These are phyloP conservation scores for Synanthedon tipuliformis DNA, from an alignment of 2,888 invertebrate genomes.

Conservation along the genomic window DNA sequence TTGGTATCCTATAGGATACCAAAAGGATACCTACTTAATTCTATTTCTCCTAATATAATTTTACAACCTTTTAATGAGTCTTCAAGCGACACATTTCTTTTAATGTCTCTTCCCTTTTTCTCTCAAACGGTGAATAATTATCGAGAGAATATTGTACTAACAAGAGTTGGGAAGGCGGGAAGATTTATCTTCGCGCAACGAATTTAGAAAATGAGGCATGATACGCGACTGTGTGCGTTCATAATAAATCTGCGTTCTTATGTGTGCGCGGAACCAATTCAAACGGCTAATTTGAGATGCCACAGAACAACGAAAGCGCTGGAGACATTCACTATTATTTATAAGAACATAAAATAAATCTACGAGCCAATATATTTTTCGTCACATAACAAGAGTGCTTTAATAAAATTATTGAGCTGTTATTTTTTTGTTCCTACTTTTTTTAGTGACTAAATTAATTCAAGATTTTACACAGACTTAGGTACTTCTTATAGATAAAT, in stretches of 20 bases:
- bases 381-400: conserved; percentile 5
- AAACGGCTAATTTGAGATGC: conserved; percentile 56
- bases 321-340: conserved; percentile 19
- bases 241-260: conserved; percentile 26
- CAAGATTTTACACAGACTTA: no score
- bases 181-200: conserved; percentile 66
- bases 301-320: conserved; percentile 24
- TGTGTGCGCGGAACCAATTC: conserved; percentile 40
- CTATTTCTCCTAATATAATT: conserved; percentile 50
- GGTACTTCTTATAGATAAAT: no score
- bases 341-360: not conserved
- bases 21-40: conserved; percentile 26
- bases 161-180: conserved; percentile 51
- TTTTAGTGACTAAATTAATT: no score
- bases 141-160: conserved; percentile 57
- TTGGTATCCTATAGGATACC: no score
- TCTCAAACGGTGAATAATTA: conserved; percentile 51
- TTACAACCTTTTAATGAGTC: conserved; percentile 67
- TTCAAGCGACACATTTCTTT: conserved; percentile 49
- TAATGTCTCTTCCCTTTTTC: conserved; percentile 44
- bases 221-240: conserved; percentile 23
- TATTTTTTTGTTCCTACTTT: no score
- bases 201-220: conserved; percentile 69
- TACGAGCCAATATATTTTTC: not conserved
- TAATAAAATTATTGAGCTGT: no score